A percentile compares a stretch with the other conserved stretches of the same genome.
These are phyloP conservation scores for Drosophila aldrichi DNA, from an alignment of 2,888 invertebrate genomes.

Conservation along the genomic window DNA sequence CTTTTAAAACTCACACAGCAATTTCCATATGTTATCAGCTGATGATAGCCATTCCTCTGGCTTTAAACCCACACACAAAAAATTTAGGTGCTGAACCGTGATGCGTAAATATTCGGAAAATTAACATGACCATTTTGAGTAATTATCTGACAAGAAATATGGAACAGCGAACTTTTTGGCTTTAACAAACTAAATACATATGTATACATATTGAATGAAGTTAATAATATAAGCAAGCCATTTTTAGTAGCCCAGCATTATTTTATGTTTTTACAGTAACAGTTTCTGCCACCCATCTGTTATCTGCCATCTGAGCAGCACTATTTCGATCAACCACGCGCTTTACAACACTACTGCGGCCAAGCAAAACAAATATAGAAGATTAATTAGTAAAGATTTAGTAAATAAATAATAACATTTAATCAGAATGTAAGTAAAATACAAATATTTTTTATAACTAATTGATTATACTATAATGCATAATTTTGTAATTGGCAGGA, in stretches of 20 bases:
- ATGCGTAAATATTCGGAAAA: not conserved
- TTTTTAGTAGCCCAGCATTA: too few relatives aligned
- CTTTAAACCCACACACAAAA: not conserved
- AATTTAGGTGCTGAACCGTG: slow-evolving; percentile 5
- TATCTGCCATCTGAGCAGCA: not conserved
- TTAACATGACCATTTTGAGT: not conserved
- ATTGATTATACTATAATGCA: not conserved
- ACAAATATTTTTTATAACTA: not conserved
- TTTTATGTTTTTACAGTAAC: not conserved
- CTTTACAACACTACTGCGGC: slow-evolving; percentile 15
- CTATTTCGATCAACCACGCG: not conserved
- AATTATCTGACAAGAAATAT: not conserved
- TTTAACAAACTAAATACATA: not conserved
- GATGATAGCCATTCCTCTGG: not conserved
- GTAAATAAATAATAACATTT: slow-evolving; percentile 20
- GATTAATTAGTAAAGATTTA: slow-evolving; percentile 6
- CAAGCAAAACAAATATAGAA: slow-evolving; percentile 12
- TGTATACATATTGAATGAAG: not conserved
- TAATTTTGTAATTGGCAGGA: slow-evolving; percentile 87
- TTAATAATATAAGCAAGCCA: too few relatives aligned
- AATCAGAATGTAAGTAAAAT: slow-evolving; percentile 51
- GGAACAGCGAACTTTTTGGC: not conserved
- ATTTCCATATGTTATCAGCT: too few relatives aligned
- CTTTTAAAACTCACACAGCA: not conserved
- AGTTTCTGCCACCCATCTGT: not conserved